Evolutionary conservation across 2,888 invertebrate genomes (phyloP), one percentile per base, ranked within the genome.

Genomic region (Tortrix viridana): DNA sequence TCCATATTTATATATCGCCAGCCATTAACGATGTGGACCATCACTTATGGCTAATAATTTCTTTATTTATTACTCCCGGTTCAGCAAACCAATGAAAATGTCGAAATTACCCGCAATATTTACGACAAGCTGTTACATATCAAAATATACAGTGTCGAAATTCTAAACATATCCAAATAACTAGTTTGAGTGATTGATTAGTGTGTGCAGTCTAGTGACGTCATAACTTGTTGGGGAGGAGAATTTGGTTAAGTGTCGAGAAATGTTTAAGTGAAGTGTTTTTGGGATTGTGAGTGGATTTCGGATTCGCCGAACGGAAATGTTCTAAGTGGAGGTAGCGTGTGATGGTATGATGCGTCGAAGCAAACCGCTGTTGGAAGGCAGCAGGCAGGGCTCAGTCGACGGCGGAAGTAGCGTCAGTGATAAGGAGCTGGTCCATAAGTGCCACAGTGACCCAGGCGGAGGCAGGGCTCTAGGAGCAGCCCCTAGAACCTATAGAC

Each of bases 401-500:
- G 92, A 92, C 80, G 85, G 88, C 72, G 84, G 85, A 62, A 78
- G 74, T 66, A 84, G 79, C 65, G 79, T 87, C 23, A 86, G 77
- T 71, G 92, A 91, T 69, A 95, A 95, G 81, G 95, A 95, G 85
- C 85, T 94, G 76, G 94, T 95, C 71, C 95, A 95, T 74, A 95
- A 95, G 87, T 94, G 94, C 79, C 93, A 94, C 74, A 95, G 94
- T 74, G 94, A 95, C 81, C 94, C 94, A 63, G 94, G 94, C 9
- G 93, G 93, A 67, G 93, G 92, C 12, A 77, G 89, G 67, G 90
- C 91, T 37, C 69, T 89, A 67, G 89, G 86, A 60, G 83, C 86
- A 46, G 81, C 80, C 53, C 87, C 89, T 3, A 82, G 90, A 69
- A 77, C 84, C 52, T 79, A 82, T 49, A 84, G 92, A 58, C 89